A percentile compares a stretch with the other conserved stretches of the same genome.
These are phyloP conservation scores for Arrhopalites spinosus DNA, from an alignment of 2,888 invertebrate genomes.

Conservation along the genomic window DNA sequence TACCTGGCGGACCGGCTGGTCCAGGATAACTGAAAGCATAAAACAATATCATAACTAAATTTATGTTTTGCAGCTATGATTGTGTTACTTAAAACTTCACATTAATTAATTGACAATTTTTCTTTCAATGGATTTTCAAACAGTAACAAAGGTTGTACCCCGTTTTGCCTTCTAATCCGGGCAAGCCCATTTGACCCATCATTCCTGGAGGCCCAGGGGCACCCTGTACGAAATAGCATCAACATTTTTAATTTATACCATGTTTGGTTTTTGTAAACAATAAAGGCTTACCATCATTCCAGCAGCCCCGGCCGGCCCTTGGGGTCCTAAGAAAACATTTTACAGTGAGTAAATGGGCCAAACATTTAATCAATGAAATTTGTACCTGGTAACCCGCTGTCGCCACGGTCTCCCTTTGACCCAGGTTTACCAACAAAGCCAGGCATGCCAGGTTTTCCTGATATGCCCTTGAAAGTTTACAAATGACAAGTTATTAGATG, in stretches of 20 bases:
- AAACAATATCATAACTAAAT: too few species aligned
- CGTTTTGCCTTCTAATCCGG: constrained; percentile 48
- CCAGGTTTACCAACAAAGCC: constrained; percentile 61
- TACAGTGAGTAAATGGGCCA: too few species aligned
- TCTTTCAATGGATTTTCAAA: too few species aligned
- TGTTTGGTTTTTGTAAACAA: not conserved
- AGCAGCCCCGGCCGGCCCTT: constrained; percentile 57
- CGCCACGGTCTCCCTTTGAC: constrained; percentile 61
- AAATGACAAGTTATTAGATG: constrained; percentile 8
- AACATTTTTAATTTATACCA: not conserved
- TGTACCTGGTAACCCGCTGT: constrained; percentile 60
- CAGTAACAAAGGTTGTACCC: too few species aligned
- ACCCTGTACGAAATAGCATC: too few species aligned
- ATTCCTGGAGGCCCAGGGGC: constrained; percentile 57
- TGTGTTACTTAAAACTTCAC: too few species aligned
- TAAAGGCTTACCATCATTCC: constrained; percentile 54
- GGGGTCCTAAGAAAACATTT: too few species aligned
- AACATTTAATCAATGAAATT: too few species aligned
- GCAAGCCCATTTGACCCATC: constrained; percentile 55
- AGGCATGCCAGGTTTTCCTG: constrained; percentile 60
- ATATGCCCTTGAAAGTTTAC: too few species aligned
- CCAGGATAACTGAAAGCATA: constrained; percentile 51
- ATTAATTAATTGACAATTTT: too few species aligned
- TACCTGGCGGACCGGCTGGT: constrained; percentile 55
- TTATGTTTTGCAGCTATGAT: too few species aligned